Conservation (phyloP, 2,113 vertebrate species). For the Aramus guarauna region DNA sequence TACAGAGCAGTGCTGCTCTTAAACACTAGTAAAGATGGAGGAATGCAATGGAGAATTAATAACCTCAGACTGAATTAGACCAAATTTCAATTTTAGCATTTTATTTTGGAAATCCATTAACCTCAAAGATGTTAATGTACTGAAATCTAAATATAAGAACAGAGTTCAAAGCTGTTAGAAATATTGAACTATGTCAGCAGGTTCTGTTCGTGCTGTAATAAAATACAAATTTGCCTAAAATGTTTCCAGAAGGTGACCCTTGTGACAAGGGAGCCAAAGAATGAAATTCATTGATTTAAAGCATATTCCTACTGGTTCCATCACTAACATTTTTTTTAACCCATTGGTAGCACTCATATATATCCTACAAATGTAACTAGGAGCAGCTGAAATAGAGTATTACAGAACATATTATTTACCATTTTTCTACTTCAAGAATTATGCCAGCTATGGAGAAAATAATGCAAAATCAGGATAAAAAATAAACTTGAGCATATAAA, state of each 20-base stretch:
- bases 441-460: neutral
- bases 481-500: neutral
- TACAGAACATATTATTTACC: neutral
- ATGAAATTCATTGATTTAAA: neutral
- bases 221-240: neutral
- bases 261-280: neutral
- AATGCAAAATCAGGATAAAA: neutral
- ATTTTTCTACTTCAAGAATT: neutral
- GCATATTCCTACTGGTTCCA: neutral
- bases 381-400: neutral
- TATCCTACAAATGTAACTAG: neutral
- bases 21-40: neutral
- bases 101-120: constrained; percentile 16
- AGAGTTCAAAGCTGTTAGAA: constrained; percentile 13
- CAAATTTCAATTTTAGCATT: neutral
- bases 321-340: neutral
- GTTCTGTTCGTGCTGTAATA: neutral
- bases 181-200: neutral
- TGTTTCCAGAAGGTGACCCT: neutral
- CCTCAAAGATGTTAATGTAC: neutral
- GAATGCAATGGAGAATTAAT: neutral
- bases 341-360: neutral
- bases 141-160: neutral
- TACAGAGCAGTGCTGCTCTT: neutral
- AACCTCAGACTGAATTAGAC: neutral